Evolutionary conservation across 2,888 invertebrate species (phyloP).

Genomic region (Mystacides longicornis): DNA sequence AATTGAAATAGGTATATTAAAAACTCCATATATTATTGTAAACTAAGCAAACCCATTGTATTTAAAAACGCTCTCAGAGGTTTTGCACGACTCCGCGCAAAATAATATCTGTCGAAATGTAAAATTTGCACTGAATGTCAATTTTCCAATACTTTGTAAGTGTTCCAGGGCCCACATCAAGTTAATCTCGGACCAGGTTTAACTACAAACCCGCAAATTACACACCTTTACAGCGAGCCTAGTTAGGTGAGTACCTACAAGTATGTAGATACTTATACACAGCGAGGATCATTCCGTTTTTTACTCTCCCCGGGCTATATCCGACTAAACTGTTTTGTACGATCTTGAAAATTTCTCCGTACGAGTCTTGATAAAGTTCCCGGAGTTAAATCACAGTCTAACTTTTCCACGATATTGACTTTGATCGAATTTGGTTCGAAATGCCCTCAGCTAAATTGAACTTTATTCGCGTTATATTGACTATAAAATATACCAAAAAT

Average conservation of each 20-base stretch:
- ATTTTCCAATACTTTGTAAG: not conserved
- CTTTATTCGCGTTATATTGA: no score
- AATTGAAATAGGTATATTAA: no score
- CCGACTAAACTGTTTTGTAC: not conserved
- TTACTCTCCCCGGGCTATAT: not conserved
- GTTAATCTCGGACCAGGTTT: constrained; percentile 13
- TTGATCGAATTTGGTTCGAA: constrained; percentile 1
- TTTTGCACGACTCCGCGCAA: no score
- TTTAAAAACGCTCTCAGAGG: no score
- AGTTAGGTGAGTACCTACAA: not conserved
- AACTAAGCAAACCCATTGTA: no score
- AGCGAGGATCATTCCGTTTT: not conserved
- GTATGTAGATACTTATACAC: not conserved
- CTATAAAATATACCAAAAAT: no score
- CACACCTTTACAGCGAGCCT: constrained; percentile 10
- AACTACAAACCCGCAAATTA: constrained; percentile 23
- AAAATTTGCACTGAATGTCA: no score
- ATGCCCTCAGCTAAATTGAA: not conserved
- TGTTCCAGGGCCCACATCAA: not conserved
- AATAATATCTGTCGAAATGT: no score
- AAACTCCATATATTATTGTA: no score
- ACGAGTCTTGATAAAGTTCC: not conserved
- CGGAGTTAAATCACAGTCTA: not conserved
- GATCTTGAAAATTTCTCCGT: constrained; percentile 1
- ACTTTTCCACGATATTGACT: not conserved